A percentile compares a stretch with the other conserved stretches of the same genome.
These are phyloP conservation scores for Ceriagrion tenellum DNA, from an alignment of 2,888 invertebrate species.

Conservation along the genomic window DNA sequence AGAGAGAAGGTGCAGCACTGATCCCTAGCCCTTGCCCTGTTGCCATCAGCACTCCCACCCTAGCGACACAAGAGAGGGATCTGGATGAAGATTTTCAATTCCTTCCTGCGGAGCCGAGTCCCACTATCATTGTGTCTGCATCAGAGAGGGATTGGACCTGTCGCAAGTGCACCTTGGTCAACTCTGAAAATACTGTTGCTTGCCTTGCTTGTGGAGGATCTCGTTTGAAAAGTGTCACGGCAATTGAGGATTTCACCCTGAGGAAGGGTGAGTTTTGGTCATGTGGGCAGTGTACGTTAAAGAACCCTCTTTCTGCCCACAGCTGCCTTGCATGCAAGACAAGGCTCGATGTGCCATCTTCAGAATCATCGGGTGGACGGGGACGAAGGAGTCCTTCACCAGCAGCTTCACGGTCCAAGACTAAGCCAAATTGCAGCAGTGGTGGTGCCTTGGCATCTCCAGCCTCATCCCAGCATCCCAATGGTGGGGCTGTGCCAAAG, in stretches of 20 bases:
- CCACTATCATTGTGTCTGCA: slow-evolving; percentile 7
- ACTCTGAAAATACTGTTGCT: slow-evolving; percentile 84
- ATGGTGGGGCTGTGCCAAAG: slow-evolving; percentile 71
- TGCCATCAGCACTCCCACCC: slow-evolving; percentile 79
- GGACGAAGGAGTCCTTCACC: slow-evolving; percentile 76
- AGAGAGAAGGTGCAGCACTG: slow-evolving; percentile 72
- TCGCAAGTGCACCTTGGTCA: slow-evolving; percentile 91
- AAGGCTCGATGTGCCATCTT: slow-evolving; percentile 72
- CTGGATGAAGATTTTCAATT: slow-evolving; percentile 86
- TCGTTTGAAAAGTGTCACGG: slow-evolving; percentile 84
- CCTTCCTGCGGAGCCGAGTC: slow-evolving; percentile 75
- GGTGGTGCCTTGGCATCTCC: slow-evolving; percentile 9
- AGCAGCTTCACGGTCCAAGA: slow-evolving; percentile 42
- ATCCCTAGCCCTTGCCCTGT: slow-evolving; percentile 63
- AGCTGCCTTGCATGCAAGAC: slow-evolving; percentile 90
- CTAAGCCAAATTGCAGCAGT: slow-evolving; percentile 44
- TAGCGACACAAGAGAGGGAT: slow-evolving; percentile 85
- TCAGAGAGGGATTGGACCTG: slow-evolving; percentile 86
- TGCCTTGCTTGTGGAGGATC: slow-evolving; percentile 95
- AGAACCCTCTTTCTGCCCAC: slow-evolving; percentile 85
- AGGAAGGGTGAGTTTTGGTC: slow-evolving; percentile 88
- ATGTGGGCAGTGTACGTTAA: slow-evolving; percentile 89
- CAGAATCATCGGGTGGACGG: slow-evolving; percentile 77
- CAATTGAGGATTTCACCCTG: slow-evolving; percentile 84
- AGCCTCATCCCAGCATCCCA: background rate